Evolutionary conservation across 2,797 vertebrate species (phyloP).

Genomic region (Scarus forsteni): DNA sequence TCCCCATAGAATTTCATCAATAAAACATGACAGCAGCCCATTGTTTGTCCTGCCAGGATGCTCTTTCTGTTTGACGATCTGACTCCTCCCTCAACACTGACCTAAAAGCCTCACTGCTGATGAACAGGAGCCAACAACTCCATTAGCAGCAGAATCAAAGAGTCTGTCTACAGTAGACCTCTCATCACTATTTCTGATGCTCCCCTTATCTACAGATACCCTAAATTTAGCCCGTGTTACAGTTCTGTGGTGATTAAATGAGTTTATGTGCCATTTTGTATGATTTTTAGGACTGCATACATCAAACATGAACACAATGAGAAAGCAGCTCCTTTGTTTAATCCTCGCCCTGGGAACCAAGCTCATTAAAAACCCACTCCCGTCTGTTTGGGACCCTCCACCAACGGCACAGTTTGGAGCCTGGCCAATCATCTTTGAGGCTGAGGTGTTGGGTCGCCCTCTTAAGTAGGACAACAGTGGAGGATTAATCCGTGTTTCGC

Average conservation of each 20-base stretch:
- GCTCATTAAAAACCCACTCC: slow-evolving; percentile 61
- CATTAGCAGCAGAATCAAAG: background rate
- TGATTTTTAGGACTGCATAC: background rate
- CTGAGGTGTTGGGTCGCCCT: slow-evolving; percentile 11
- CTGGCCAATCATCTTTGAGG: slow-evolving; percentile 18
- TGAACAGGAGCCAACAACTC: background rate
- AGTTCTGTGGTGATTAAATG: background rate
- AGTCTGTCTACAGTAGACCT: too few relatives aligned
- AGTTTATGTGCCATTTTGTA: background rate
- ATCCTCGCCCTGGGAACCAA: slow-evolving; percentile 48
- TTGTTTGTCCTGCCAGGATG: too few relatives aligned
- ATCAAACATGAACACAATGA: background rate
- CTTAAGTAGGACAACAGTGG: slow-evolving; percentile 10
- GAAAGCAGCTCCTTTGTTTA: background rate
- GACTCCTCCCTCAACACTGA: too few relatives aligned
- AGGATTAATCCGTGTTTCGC: slow-evolving; percentile 15
- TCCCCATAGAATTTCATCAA: too few relatives aligned
- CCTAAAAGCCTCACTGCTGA: background rate
- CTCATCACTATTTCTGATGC: background rate
- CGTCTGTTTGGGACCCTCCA: slow-evolving; percentile 12
- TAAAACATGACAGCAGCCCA: too few relatives aligned
- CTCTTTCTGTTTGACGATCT: background rate
- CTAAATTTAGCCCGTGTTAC: background rate
- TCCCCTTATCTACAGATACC: background rate
- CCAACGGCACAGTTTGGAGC: slow-evolving; percentile 19